Evolutionary conservation across 2,797 vertebrate species (phyloP).

Genomic region (Remorina albescens): DNA sequence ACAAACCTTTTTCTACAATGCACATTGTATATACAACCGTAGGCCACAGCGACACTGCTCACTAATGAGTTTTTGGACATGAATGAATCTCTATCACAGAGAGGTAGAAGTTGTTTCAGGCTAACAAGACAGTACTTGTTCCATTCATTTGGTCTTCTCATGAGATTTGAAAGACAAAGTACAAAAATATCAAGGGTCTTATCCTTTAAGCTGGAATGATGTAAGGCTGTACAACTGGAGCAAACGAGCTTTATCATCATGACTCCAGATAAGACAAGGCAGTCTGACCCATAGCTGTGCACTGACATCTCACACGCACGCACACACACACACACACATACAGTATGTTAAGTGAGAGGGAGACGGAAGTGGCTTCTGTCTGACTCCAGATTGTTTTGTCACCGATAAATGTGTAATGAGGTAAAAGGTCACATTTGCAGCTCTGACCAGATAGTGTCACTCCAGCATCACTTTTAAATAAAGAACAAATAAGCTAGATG

Average conservation of each 20-base stretch:
- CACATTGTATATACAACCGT: too few relatives aligned
- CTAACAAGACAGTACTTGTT: background rate
- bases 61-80: background rate
- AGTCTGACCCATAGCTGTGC: conserved; percentile 59
- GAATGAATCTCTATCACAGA: background rate
- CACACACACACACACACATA: conserved; percentile 13
- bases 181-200: conserved; percentile 1
- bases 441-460: conserved; percentile 25
- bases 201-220: conserved; percentile 16
- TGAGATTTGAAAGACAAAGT: conserved; percentile 10
- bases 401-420: conserved; percentile 61
- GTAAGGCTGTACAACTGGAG: conserved; percentile 31
- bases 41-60: background rate
- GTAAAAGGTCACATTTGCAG: conserved; percentile 62
- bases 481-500: conserved; percentile 38
- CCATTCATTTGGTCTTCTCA: conserved; percentile 3
- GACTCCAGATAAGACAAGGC: conserved; percentile 70
- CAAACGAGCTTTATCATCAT: conserved; percentile 59
- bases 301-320: conserved; percentile 26
- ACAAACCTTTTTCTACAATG: background rate
- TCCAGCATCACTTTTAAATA: conserved; percentile 35
- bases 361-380: conserved; percentile 65
- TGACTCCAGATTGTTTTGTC: conserved; percentile 69
- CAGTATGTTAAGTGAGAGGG: conserved; percentile 56
- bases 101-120: background rate